A percentile compares a stretch with the other conserved stretches of the same genome.
Conservation (phyloP, 2,888 invertebrate genomes). For the Eupithecia pulchellata region DNA sequence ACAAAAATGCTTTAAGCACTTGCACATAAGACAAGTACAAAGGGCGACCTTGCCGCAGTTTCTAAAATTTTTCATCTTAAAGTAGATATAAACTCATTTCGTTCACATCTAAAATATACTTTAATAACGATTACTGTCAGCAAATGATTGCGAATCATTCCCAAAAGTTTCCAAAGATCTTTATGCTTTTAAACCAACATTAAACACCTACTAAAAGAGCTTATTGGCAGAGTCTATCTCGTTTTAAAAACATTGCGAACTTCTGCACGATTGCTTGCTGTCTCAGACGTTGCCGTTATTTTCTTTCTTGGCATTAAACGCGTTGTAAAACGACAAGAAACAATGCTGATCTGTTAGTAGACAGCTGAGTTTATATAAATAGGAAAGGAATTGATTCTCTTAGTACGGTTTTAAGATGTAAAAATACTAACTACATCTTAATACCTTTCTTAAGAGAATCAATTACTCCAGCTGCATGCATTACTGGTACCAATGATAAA, state of each 20-base stretch:
- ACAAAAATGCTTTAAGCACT: no score
- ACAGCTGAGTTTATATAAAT: constrained; percentile 11
- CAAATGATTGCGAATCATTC: not conserved
- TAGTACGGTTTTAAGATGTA: not conserved
- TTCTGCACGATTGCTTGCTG: constrained; percentile 19
- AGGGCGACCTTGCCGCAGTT: no score
- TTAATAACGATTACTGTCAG: not conserved
- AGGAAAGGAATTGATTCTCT: constrained; percentile 8
- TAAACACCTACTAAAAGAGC: constrained; percentile 12
- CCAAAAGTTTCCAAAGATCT: not conserved
- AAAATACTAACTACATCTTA: no score
- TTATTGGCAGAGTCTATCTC: constrained; percentile 28
- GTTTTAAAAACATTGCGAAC: constrained; percentile 32
- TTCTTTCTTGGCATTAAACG: constrained; percentile 30
- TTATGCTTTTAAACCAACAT: not conserved
- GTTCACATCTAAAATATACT: not conserved
- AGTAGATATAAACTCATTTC: no score
- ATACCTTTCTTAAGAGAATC: no score
- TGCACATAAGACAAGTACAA: no score
- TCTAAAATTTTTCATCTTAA: no score
- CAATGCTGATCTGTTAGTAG: constrained; percentile 3
- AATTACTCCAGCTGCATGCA: no score
- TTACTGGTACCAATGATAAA: no score
- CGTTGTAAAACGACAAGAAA: constrained; percentile 21
- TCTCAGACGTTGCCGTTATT: constrained; percentile 32